phyloP scores from a whole-genome alignment of 1,140 invertebrate species.

The Drosophila mojavensis region DNA sequence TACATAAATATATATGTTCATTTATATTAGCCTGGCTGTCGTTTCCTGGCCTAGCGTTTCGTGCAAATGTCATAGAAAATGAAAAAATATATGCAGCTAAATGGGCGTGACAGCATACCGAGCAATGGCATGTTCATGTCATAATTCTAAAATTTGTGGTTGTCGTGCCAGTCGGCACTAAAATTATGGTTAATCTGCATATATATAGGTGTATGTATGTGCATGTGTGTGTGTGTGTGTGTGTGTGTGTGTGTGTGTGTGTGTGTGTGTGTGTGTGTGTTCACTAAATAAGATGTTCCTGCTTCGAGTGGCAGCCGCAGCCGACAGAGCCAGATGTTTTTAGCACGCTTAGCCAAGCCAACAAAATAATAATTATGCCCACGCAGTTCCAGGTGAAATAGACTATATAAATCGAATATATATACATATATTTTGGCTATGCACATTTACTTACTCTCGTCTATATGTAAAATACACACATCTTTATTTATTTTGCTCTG shows the following conservation, averaged over 20 bases:
- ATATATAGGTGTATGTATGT: conserved; percentile 4
- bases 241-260: background rate
- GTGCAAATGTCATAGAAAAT: conserved; percentile 45
- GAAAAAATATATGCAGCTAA: conserved; percentile 45
- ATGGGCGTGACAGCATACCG: conserved; percentile 43
- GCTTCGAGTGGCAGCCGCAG: conserved; percentile 30
- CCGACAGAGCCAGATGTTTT: conserved; percentile 27
- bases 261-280: background rate
- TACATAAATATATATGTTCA: conserved; percentile 3
- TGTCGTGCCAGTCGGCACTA: conserved; percentile 47
- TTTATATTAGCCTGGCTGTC: conserved; percentile 25
- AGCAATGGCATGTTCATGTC: conserved; percentile 53
- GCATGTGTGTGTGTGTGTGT: background rate
- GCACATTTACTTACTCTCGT: background rate
- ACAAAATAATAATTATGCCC: conserved; percentile 7
- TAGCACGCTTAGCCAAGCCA: conserved; percentile 12
- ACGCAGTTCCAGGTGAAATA: background rate
- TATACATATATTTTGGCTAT: background rate
- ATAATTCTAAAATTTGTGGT: conserved; percentile 76
- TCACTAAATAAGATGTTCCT: conserved; percentile 15
- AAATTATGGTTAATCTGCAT: conserved; percentile 55
- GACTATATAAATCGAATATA: background rate
- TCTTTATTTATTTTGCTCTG: no score
- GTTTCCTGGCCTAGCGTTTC: background rate
- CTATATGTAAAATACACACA: background rate